Evolutionary conservation across 2,888 invertebrate species (phyloP).

Genomic region (Melanostoma mellinum): DNA sequence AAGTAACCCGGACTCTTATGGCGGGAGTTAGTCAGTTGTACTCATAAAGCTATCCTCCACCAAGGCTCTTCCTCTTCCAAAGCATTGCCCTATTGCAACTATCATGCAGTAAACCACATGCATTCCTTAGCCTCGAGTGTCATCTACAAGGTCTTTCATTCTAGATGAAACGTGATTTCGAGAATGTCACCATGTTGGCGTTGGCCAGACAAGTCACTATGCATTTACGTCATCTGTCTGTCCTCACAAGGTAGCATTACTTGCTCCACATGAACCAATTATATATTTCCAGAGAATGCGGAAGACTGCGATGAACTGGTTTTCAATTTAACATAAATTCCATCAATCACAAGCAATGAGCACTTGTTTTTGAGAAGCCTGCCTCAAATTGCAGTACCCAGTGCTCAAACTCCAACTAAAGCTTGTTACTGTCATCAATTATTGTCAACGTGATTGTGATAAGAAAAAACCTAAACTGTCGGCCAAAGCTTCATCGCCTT

Average conservation of each 20-base stretch:
- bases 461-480: background rate
- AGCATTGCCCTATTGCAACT: background rate
- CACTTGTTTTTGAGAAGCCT: slow-evolving; percentile 5
- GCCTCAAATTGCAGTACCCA: background rate
- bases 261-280: slow-evolving; percentile 24
- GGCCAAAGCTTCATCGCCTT: slow-evolving; percentile 21
- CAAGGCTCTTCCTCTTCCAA: background rate
- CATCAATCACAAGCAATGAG: slow-evolving; percentile 8
- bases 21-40: too few species aligned
- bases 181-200: slow-evolving; percentile 4
- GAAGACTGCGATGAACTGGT: slow-evolving; percentile 14
- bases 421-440: slow-evolving; percentile 4
- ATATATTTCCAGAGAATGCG: slow-evolving; percentile 13
- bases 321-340: background rate
- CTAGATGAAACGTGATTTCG: slow-evolving; percentile 17
- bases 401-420: background rate
- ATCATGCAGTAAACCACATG: background rate
- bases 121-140: background rate
- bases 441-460: slow-evolving; percentile 15
- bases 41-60: background rate
- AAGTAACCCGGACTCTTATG: too few species aligned
- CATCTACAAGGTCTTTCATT: slow-evolving; percentile 17
- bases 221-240: slow-evolving; percentile 15
- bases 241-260: slow-evolving; percentile 10
- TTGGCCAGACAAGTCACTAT: background rate